Percentiles rank a stretch among this genome's conserved stretches.
These are phyloP conservation scores for Cryptus armator DNA, from an alignment of 2,888 invertebrate species.

Conservation along the genomic window DNA sequence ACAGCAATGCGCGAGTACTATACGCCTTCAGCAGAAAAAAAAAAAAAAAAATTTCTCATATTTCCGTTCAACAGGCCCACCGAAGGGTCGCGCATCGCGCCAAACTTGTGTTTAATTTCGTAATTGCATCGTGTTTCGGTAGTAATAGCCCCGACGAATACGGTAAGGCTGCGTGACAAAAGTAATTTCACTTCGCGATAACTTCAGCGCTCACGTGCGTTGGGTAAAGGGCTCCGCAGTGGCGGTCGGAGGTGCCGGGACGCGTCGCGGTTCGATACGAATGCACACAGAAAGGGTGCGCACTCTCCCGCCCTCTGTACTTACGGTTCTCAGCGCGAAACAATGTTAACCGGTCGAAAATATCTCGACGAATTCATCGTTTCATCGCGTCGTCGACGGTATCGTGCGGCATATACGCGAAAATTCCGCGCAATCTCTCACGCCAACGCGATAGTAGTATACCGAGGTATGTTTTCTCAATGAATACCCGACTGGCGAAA, in stretches of 20 bases:
- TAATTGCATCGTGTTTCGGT: conserved; percentile 72
- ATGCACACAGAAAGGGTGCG: conserved; percentile 21
- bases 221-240: conserved; percentile 51
- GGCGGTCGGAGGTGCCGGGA: conserved; percentile 33
- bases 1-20: too few relatives aligned
- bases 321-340: neutral
- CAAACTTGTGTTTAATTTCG: conserved; percentile 71
- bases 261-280: conserved; percentile 37
- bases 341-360: conserved; percentile 24
- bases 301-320: conserved; percentile 2
- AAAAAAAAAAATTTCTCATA: neutral
- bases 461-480: conserved; percentile 36
- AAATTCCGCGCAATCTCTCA: conserved; percentile 55
- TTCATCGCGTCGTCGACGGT: conserved; percentile 8
- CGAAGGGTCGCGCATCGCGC: neutral
- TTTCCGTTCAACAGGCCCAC: neutral
- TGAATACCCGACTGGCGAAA: conserved; percentile 6
- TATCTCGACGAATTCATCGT: conserved; percentile 43
- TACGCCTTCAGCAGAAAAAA: too few relatives aligned
- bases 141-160: conserved; percentile 63
- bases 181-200: conserved; percentile 73
- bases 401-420: conserved; percentile 13
- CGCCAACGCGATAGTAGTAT: conserved; percentile 28
- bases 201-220: conserved; percentile 58
- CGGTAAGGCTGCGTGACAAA: conserved; percentile 73